Percentiles rank a stretch among this genome's conserved stretches.
phyloP scores from a whole-genome alignment of 2,888 invertebrate genomes.

The Andrena camellia region DNA sequence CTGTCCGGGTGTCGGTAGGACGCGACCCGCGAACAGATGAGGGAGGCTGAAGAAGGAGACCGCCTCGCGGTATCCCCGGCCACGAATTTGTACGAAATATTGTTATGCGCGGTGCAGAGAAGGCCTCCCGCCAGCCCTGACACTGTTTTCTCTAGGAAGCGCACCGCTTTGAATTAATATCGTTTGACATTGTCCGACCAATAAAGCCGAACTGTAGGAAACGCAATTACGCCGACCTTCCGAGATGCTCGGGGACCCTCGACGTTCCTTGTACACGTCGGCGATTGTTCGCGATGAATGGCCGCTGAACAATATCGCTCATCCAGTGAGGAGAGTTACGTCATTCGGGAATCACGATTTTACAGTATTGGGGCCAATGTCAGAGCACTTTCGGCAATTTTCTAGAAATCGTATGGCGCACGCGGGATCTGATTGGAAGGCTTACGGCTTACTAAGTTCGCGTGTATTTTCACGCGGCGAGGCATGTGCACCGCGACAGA shows the following conservation, averaged over 20 bases:
- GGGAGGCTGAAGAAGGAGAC: not conserved
- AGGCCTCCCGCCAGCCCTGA: constrained; percentile 54
- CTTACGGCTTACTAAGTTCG: too few species aligned
- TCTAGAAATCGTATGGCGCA: too few species aligned
- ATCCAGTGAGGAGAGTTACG: not conserved
- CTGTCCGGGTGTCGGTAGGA: not conserved
- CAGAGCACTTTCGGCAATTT: not conserved
- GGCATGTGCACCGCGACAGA: not conserved
- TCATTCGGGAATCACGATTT: not conserved
- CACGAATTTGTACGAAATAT: constrained; percentile 47
- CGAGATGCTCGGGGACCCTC: constrained; percentile 28
- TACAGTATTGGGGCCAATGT: not conserved
- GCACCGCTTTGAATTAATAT: constrained; percentile 55
- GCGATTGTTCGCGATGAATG: constrained; percentile 33
- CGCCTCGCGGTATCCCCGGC: not conserved
- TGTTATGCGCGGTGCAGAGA: constrained; percentile 43
- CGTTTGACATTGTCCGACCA: constrained; percentile 49
- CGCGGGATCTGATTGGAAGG: too few species aligned
- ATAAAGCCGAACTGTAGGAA: constrained; percentile 35
- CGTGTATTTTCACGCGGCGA: not conserved
- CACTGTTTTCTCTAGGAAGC: constrained; percentile 66
- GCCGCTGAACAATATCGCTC: constrained; percentile 21
- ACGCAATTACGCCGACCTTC: constrained; percentile 33
- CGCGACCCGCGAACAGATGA: constrained; percentile 8
- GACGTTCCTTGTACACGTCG: constrained; percentile 5